Percentiles rank a stretch among this genome's conserved stretches.
Evolutionary conservation across 2,113 vertebrate species (phyloP).

Genomic region (Pipra filicauda): DNA sequence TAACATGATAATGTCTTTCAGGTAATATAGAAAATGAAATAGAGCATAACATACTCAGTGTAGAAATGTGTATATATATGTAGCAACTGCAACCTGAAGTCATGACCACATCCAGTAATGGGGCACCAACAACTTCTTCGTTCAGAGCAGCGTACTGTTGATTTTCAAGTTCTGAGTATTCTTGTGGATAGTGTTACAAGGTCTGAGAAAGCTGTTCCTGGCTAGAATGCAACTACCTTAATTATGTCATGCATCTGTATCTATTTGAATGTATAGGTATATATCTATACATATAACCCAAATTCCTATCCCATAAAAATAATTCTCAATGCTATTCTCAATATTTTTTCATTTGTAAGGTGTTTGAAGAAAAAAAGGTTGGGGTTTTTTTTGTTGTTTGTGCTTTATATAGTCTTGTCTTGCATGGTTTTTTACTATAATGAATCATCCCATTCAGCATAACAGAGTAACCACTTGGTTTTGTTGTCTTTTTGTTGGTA

Average conservation of each 20-base stretch:
- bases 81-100: neutral
- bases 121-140: neutral
- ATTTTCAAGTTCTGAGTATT: neutral
- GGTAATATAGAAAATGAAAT: neutral
- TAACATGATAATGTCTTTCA: neutral
- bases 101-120: neutral
- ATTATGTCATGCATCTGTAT: neutral
- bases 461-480: neutral
- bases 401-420: neutral
- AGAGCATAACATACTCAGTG: neutral
- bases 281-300: fast-evolving
- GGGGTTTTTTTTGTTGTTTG: neutral
- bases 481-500: neutral
- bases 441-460: neutral
- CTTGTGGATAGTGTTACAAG: neutral
- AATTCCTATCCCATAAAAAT: neutral
- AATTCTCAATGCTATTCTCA: neutral
- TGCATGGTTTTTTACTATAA: fast-evolving
- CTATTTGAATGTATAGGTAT: neutral
- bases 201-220: neutral
- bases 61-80: neutral
- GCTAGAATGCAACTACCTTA: neutral
- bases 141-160: neutral
- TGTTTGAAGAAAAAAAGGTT: neutral
- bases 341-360: neutral